Conservation (phyloP, 2,113 vertebrate genomes). For the Pseudorhombus dupliciocellatus region DNA sequence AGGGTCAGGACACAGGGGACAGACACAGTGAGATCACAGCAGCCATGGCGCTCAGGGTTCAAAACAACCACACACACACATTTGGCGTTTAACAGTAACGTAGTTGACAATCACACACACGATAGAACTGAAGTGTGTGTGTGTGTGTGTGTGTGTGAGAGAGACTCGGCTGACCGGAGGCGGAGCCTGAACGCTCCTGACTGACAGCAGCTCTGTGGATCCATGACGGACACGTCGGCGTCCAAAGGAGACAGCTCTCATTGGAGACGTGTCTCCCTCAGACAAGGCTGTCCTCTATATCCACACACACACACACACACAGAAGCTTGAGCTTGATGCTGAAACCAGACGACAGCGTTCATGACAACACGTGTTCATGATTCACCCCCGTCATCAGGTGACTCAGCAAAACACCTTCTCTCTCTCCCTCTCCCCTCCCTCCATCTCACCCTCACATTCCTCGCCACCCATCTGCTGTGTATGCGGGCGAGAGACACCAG, state of each 20-base stretch:
- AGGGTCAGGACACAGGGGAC: slow-evolving; percentile 67
- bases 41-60: no score
- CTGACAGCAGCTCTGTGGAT: no score
- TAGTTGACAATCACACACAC: no score
- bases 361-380: slow-evolving; percentile 19
- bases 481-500: neutral
- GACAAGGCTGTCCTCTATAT: slow-evolving; percentile 9
- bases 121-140: no score
- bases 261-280: neutral
- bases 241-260: neutral
- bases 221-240: no score
- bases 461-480: slow-evolving; percentile 4
- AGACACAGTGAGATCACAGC: slow-evolving; percentile 22
- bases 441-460: slow-evolving; percentile 28
- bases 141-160: no score
- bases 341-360: no score
- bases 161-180: no score
- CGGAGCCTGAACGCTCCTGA: no score
- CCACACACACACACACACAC: neutral
- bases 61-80: neutral
- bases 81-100: no score
- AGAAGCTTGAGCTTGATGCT: no score
- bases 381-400: slow-evolving; percentile 17
- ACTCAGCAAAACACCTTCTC: slow-evolving; percentile 26
- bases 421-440: neutral